Evolutionary conservation across 2,113 vertebrate genomes (phyloP).

Genomic region (Synchiropus splendidus): DNA sequence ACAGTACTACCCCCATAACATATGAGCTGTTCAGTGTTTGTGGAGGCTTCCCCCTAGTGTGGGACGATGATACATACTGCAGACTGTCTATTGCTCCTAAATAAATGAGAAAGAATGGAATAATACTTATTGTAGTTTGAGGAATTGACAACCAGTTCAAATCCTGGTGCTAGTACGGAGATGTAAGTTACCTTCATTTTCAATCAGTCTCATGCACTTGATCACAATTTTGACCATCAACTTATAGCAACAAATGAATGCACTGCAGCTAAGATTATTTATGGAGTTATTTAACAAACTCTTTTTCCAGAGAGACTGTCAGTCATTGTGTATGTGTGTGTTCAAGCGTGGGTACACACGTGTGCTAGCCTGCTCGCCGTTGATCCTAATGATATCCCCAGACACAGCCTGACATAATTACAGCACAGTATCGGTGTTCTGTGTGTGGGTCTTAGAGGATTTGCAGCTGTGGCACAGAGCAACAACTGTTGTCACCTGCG

Average conservation of each 20-base stretch:
- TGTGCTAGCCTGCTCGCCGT: neutral
- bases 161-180: too few relatives aligned
- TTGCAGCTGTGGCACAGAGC: conserved; percentile 24
- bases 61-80: neutral
- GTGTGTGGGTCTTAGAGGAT: conserved; percentile 4
- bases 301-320: neutral
- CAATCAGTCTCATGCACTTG: too few relatives aligned
- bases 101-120: too few relatives aligned
- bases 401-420: conserved; percentile 27
- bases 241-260: too few relatives aligned
- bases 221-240: too few relatives aligned
- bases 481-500: conserved; percentile 32
- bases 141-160: too few relatives aligned
- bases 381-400: conserved; percentile 41
- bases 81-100: too few relatives aligned
- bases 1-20: too few relatives aligned
- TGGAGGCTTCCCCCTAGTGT: conserved; percentile 18
- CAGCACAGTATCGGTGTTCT: neutral
- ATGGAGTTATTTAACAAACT: too few relatives aligned
- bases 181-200: too few relatives aligned
- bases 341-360: neutral
- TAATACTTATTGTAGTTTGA: too few relatives aligned
- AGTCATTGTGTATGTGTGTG: conserved; percentile 2
- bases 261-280: too few relatives aligned
- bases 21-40: conserved; percentile 1